phyloP scores from a whole-genome alignment of 2,113 vertebrate species.

The Pachycephala philippinensis region DNA sequence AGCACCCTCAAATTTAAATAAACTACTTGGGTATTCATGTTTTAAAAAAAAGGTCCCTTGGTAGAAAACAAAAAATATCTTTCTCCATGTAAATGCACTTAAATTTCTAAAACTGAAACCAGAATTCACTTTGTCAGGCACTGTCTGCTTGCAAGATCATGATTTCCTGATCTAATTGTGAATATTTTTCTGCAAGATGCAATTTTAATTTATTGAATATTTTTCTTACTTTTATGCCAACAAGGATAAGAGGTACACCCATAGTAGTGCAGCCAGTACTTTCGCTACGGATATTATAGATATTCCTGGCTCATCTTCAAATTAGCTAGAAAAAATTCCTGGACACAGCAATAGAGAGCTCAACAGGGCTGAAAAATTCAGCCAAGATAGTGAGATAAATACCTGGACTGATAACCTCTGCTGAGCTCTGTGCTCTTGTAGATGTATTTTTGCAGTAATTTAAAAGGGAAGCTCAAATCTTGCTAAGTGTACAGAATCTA shows the following conservation, averaged over 20 bases:
- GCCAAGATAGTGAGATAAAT: not conserved
- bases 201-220: not conserved
- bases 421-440: not conserved
- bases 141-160: not conserved
- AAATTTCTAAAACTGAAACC: not conserved
- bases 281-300: not conserved
- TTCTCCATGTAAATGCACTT: not conserved
- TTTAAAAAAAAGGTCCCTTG: not conserved
- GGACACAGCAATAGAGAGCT: not conserved
- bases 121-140: not conserved
- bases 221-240: not conserved
- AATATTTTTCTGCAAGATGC: not conserved
- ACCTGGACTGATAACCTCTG: not conserved
- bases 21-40: not conserved
- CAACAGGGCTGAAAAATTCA: not conserved
- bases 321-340: not conserved
- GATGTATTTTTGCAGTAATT: not conserved
- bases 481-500: not conserved
- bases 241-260: not conserved
- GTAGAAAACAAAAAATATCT: not conserved
- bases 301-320: not conserved
- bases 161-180: not conserved
- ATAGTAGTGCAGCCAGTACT: not conserved
- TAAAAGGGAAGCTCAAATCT: not conserved
- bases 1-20: not conserved